Base-by-base conservation (phyloP, 2,888 invertebrate species). In the Apamea sordens region DNA sequence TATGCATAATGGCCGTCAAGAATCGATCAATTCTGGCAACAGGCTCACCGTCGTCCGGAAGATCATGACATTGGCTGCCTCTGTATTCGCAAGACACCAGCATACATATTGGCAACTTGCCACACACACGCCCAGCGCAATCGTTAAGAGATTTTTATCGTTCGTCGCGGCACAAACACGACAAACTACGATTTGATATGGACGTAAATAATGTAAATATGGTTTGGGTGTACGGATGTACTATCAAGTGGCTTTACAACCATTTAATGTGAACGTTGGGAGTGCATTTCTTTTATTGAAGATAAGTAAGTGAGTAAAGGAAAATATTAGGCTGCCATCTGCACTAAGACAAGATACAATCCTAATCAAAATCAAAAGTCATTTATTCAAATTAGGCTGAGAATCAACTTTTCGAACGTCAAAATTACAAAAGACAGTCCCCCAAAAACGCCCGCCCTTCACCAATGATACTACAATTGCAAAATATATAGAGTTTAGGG, bases 11-110 rank as follows among this genome's bases (percentile, higher is more conserved):
- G 82, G 75, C 79, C 88, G 82, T 86, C 79, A 86, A 68, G 75
- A 85, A 89, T 89, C 88, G 89, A 89, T 88, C 86, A 88, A 85
- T 83, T 86, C 86, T 89, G 88, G 86, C 88, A 89, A 80, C 85
- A 78, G 82, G 78, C 84, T 83, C 69, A 75, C 71, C 78, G 74
- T 65, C 75, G 79, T 89, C 82, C 84, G 89, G 90, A 88, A 88
- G 89, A 89, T 89, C 89, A 89, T 89, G 93, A 92, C 92, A 92
- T 92, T 91, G 90, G 89, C 83, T 85, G 83, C 78, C 80, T 74
- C 76, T 82, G 81, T 86, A 87, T 86, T 86, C 72, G 85, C 84
- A 80, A 87, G 83, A 86, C 88, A 88, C 77, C 72, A 74, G 73
- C 76, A 78, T 76, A 72, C 59, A 73, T 69, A 77, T 86, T 91